Evolutionary conservation across 2,113 vertebrate species (phyloP).

Genomic region (Elephantulus edwardii): DNA sequence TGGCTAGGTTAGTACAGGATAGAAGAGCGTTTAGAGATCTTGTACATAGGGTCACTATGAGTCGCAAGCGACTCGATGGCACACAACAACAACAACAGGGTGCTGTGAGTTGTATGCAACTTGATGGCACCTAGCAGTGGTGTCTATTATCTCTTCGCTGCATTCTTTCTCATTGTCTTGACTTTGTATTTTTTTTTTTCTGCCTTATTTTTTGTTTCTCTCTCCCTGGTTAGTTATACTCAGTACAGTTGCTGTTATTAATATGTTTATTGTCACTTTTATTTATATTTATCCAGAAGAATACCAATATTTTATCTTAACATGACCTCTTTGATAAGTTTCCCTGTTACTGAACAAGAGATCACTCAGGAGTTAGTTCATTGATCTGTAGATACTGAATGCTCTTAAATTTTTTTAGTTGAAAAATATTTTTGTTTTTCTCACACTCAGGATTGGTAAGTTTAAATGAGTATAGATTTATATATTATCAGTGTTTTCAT

Average conservation of each 20-base stretch:
- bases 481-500: not conserved
- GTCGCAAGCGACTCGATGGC: no score
- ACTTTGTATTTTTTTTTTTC: not conserved
- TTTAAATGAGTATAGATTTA: not conserved
- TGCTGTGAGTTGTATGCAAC: no score
- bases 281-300: not conserved
- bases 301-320: not conserved
- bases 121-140: no score
- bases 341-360: not conserved
- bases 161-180: no score
- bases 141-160: no score
- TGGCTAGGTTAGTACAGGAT: no score
- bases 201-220: not conserved
- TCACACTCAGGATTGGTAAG: not conserved
- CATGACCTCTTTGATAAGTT: not conserved
- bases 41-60: no score
- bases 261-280: not conserved
- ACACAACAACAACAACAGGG: no score
- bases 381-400: not conserved
- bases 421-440: not conserved
- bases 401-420: not conserved
- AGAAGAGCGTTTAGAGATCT: no score
- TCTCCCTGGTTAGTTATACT: not conserved
- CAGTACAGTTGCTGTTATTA: not conserved
- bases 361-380: not conserved